Conservation (phyloP, 2,888 invertebrate genomes). For the Celastrina argiolus region DNA sequence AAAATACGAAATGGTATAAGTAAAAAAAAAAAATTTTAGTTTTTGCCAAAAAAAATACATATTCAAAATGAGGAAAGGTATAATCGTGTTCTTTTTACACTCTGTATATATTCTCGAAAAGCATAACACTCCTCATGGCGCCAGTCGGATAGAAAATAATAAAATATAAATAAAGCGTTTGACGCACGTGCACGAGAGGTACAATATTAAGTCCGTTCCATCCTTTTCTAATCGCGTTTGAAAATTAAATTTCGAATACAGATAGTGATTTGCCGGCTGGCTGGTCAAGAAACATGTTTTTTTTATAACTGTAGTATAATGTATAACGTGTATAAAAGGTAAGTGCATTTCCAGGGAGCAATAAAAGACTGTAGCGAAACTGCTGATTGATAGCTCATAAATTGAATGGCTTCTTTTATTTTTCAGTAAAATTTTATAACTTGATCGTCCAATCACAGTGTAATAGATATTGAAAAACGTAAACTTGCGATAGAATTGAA, state of each 20-base stretch:
- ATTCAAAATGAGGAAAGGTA: too few relatives aligned
- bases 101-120: too few relatives aligned
- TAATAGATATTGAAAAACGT: slow-evolving; percentile 10
- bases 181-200: too few relatives aligned
- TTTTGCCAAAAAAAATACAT: too few relatives aligned
- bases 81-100: too few relatives aligned
- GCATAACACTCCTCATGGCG: too few relatives aligned
- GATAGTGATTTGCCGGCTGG: background rate
- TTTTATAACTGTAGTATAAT: background rate
- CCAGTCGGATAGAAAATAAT: too few relatives aligned
- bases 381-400: background rate
- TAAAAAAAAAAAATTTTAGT: too few relatives aligned
- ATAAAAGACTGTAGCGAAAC: background rate
- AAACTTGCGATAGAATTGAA: background rate
- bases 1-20: too few relatives aligned
- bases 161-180: too few relatives aligned
- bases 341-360: background rate
- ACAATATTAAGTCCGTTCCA: too few relatives aligned
- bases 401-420: slow-evolving; percentile 8
- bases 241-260: background rate
- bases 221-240: too few relatives aligned
- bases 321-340: background rate
- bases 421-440: slow-evolving; percentile 8
- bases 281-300: background rate
- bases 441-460: slow-evolving; percentile 9